Evolutionary conservation across 2,113 vertebrate genomes (phyloP), one percentile per base, ranked within the genome.

Genomic region (Dinomys branickii): DNA sequence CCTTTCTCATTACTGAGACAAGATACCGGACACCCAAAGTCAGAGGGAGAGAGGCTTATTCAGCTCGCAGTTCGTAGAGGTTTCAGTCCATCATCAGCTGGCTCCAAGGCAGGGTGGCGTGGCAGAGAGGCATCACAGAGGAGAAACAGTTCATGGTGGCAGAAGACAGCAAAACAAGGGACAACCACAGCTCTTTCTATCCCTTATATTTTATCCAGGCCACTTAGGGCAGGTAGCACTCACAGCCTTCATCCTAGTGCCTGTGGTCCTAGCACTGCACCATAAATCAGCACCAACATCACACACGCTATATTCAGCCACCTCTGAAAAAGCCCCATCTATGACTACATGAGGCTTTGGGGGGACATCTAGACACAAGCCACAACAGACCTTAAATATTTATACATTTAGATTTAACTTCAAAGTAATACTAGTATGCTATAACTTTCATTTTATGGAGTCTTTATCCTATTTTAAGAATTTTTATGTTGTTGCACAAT

Each of bases 381-480:
- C 63, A 65, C 6, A 33, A 33, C 30, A 65, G 30, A 33, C 63
- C 30, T 65, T 47, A 26, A 47, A 82, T 30, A 65, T 75, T 47
- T 38, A 47, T 14, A 54, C 73, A 78, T 77, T 91, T 77, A 71
- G 28, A 52, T 80, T 80, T 91, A 94, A 80, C 44, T 78, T 94
- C 61, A 88, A 50, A 44, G 83, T 35, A 88, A 67, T n/a, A 38
- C 2, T 30, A 67, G 22, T 80, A 87, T 26, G 30, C 8, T 28
- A 77, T 44, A 81, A 28, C 28, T 84, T 94, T 94, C 59, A 84
- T 83, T 92, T 78, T 44, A 69, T 78, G 14, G 22, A 47, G 71
- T n/a, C 10, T 85, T 52, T 78, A 44, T 91, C 24, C 50, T 54
- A 10, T 59, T 69, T 61, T 52, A 85, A 59, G 77, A 92, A 65